phyloP scores from a whole-genome alignment of 2,888 invertebrate species.

The Tetranychus piercei region DNA sequence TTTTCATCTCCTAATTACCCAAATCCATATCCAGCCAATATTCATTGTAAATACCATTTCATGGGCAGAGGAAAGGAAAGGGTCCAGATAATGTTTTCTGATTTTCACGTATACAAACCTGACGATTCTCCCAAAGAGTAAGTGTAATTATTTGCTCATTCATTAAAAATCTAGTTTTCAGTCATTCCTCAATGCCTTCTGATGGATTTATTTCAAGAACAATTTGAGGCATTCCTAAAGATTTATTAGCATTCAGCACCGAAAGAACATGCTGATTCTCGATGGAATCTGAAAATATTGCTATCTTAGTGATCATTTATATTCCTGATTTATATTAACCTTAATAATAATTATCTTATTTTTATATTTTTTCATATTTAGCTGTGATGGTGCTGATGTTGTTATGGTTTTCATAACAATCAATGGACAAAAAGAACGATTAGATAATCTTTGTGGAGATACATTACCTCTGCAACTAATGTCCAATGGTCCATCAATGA shows the following conservation, averaged over 20 bases:
- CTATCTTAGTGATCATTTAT: no score
- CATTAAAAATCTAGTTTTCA: neutral
- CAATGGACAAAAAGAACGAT: conserved; percentile 61
- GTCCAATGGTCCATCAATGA: conserved; percentile 71
- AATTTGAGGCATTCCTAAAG: no score
- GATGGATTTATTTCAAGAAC: no score
- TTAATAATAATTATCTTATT: neutral
- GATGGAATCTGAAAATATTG: no score
- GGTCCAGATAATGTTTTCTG: conserved; percentile 63
- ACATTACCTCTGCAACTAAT: conserved; percentile 68
- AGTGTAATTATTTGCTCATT: conserved; percentile 15
- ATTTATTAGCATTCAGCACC: no score
- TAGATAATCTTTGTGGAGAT: conserved; percentile 68
- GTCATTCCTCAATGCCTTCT: no score
- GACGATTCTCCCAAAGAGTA: conserved; percentile 26
- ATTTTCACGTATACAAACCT: conserved; percentile 49
- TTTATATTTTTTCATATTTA: conserved; percentile 32
- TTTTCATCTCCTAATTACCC: conserved; percentile 68
- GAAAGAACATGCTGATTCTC: no score
- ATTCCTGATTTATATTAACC: no score
- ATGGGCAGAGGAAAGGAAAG: conserved; percentile 64
- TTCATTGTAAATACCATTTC: conserved; percentile 74
- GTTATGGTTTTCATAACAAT: conserved; percentile 61
- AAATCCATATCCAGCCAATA: conserved; percentile 56
- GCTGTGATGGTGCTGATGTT: conserved; percentile 59